A percentile compares a stretch with the other conserved stretches of the same genome.
Evolutionary conservation across 1,140 invertebrate species (phyloP).

Genomic region (Neuroterus valhalla): DNA sequence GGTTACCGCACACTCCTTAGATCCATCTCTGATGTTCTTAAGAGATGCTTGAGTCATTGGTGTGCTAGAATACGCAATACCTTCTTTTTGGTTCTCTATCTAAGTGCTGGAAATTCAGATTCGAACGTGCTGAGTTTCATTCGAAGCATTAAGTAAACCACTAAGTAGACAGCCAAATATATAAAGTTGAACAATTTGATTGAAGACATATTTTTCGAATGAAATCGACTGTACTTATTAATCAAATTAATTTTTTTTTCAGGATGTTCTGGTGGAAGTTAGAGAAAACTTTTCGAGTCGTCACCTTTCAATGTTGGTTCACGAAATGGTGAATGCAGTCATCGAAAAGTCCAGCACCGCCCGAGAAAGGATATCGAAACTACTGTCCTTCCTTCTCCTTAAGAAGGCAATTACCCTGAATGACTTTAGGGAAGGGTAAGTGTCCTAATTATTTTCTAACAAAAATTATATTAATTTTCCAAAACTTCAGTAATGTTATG

Average conservation of each 20-base stretch:
- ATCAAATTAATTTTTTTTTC: conserved; percentile 33
- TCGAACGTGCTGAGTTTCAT: no score
- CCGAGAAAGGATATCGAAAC: conserved; percentile 45
- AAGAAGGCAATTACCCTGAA: conserved; percentile 48
- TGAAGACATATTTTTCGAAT: no score
- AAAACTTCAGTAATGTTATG: conserved; percentile 29
- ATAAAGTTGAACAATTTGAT: no score
- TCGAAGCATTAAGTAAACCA: conserved; percentile 42
- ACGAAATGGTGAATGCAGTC: conserved; percentile 51
- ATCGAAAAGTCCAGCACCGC: conserved; percentile 52
- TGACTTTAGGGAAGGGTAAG: conserved; percentile 59
- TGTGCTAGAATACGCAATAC: conserved; percentile 71
- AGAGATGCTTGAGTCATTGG: conserved; percentile 73
- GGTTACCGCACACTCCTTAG: conserved; percentile 68
- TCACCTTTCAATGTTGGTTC: conserved; percentile 46
- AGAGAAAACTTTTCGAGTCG: conserved; percentile 48
- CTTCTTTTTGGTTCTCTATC: conserved; percentile 55
- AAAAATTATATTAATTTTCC: neutral
- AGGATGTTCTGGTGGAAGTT: conserved; percentile 43
- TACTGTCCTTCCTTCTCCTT: conserved; percentile 51
- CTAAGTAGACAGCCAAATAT: conserved; percentile 49
- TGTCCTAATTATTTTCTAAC: conserved; percentile 35
- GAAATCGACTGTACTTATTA: neutral
- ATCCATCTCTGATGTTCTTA: conserved; percentile 65
- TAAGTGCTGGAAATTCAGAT: conserved; percentile 27